Base-by-base conservation (phyloP, 2,888 invertebrate species). In the Drosophila leonis region DNA sequence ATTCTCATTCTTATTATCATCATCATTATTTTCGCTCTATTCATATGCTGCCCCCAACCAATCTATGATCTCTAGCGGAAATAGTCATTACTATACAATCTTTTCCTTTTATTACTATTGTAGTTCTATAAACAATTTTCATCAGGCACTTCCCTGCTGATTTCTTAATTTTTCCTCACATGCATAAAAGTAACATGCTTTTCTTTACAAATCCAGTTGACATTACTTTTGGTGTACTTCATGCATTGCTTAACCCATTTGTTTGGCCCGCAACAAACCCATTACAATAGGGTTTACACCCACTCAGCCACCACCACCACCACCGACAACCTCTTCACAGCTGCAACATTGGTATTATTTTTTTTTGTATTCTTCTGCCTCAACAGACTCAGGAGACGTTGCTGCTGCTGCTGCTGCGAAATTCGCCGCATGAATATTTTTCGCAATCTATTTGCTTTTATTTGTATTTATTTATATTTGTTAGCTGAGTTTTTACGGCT, bases 401-500 rank as follows among this genome's bases (percentile, higher is more conserved):
- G 64, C 61, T 55, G 62, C 59, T 54, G 24, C 24, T 24, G 65
- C 66, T 66, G 56, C 24, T 59, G 65, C 65, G 65, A 62, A 70
- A 68, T 72, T 78, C 68, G 78, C 75, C 72, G 60, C 74, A 80
- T 76, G 78, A 88, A 84, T 71, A 80, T 82, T 80, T 79, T 82
- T 69, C 68, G 66, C 83, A 67, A 82, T 88, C 84, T 81, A 83
- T 87, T 83, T 74, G 82, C 56, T 65, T 78, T 88, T 81, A 76
- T 72, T 70, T 72, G 72, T 76, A 85, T 86, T 81, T 84, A 86
- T 83, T 83, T 81, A 79, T 88, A 78, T 80, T 78, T 74, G 72
- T 65, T 65, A 75, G 83, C 74, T 72, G 78, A 69, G 63, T 79
- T 75, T 81, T 86, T 85, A 85, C 85, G 85, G 82, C 82, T 73